Evolutionary conservation across 2,888 invertebrate species (phyloP), one percentile per base, ranked within the genome.

Genomic region (Diabrotica balteata): DNA sequence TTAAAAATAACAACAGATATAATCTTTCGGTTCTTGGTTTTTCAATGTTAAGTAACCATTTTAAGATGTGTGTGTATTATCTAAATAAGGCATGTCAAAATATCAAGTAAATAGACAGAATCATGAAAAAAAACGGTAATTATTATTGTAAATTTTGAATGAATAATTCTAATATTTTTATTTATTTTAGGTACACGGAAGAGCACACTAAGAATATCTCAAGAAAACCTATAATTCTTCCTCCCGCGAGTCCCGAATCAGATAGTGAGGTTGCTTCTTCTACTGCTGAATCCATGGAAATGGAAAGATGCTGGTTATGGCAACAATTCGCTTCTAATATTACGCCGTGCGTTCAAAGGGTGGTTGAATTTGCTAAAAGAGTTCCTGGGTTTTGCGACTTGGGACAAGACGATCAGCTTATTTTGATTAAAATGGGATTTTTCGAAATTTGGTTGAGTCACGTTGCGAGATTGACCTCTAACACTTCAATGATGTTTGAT

Each of bases 371-470:
- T 83, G 96, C 96, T 63, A 98, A 98, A 85, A 88, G 94, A 77
- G 91, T 97, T 77, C 97, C 98, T 72, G 95, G 96, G 73, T 98
- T 98, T 87, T 89, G 91, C 80, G 91, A 91, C 75, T 89, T 98
- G 76, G 90, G 92, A 63, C 97, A 98, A 85, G 97, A 97, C 82
- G 98, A 98, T 86, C 98, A 98, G 85, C 88, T 98, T 76, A 96
- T 97, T 76, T 89, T 98, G 75, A 96, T 98, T 80, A 98, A 98
- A 87, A 90, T 92, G 81, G 97, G 97, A 70, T 98, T 98, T 87
- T 96, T 97, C 84, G 98, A 98, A 86, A 91, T 97, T 72, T 98
- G 97, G 97, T 87, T 97, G 74, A 91, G 94, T 58, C 92, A 96
- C 79, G 91, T 94, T 72, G 90, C 95, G 8, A 89, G 93, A 73